These are phyloP conservation scores for rabbit (Oryctolagus cuniculus) DNA, from an alignment of 2,113 vertebrate genomes.

Conservation along the genomic window mOryCun1.1 NC_091439.1:19359501-19360000, in stretches of 20 bases:
- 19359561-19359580: background rate
- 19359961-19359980: background rate
- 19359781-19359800: background rate
- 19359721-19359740: background rate
- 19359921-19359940: background rate
- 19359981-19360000: background rate
- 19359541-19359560: background rate
- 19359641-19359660: background rate
- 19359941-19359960: background rate
- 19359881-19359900: background rate
- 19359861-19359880: background rate
- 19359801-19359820: background rate
- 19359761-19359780: background rate
- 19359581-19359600: background rate
- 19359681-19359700: background rate
- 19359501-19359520: too few relatives aligned
- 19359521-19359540: too few relatives aligned
- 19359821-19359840: constrained; percentile 11
- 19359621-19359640: background rate
- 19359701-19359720: background rate
- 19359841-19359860: background rate
- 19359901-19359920: background rate
- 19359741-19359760: background rate
- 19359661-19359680: background rate
- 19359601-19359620: background rate